Conservation (phyloP, 2,797 vertebrate genomes). For the Amniataba percoides region DNA sequence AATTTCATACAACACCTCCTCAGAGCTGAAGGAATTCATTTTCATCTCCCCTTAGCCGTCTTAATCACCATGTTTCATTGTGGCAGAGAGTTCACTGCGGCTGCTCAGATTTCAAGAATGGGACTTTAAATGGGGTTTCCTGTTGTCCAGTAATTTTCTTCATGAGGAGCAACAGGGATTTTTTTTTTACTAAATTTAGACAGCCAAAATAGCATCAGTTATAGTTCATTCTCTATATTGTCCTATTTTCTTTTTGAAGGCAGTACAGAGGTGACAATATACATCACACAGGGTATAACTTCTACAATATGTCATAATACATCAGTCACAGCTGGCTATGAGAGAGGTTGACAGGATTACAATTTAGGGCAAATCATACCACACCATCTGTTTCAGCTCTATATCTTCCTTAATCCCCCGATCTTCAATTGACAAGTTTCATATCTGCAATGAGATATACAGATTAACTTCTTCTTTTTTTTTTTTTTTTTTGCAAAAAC, state of each 20-base stretch:
- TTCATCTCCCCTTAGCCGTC: conserved; percentile 84
- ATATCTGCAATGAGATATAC: conserved; percentile 53
- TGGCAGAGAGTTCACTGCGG: conserved; percentile 83
- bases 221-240: neutral
- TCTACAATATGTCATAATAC: conserved; percentile 42
- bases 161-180: conserved; percentile 35
- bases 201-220: conserved; percentile 42
- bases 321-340: conserved; percentile 51
- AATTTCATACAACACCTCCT: conserved; percentile 80
- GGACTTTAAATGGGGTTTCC: conserved; percentile 54
- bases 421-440: conserved; percentile 65
- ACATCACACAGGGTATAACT: conserved; percentile 36
- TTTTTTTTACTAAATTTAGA: conserved; percentile 28
- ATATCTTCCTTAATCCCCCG: conserved; percentile 59
- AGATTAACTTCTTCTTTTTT: conserved; percentile 25
- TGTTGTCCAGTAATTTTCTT: conserved; percentile 37
- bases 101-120: conserved; percentile 74
- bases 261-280: conserved; percentile 18
- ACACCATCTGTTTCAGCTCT: conserved; percentile 75
- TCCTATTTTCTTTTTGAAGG: conserved; percentile 13
- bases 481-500: neutral
- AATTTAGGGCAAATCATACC: conserved; percentile 61
- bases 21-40: conserved; percentile 87
- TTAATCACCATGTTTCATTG: conserved; percentile 86
- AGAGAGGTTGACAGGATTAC: conserved; percentile 64